phyloP scores from a whole-genome alignment of 2,888 invertebrate species.

The Stenurella melanura region DNA sequence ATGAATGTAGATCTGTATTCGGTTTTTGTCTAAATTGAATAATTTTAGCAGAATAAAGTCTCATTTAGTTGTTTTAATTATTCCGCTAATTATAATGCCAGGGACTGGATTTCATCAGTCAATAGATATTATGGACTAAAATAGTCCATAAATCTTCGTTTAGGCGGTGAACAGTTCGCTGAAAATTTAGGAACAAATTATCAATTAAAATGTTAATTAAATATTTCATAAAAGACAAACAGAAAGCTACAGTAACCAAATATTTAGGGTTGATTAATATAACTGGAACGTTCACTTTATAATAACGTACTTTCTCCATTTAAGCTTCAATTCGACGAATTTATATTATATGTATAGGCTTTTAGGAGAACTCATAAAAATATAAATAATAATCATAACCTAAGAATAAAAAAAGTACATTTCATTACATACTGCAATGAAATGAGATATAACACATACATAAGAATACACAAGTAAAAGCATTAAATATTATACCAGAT shows the following conservation, averaged over 20 bases:
- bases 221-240: constrained; percentile 28
- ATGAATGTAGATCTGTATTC: constrained; percentile 56
- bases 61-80: constrained; percentile 43
- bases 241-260: constrained; percentile 17
- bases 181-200: constrained; percentile 28
- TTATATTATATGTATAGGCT: too few species aligned
- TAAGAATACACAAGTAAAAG: too few species aligned
- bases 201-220: constrained; percentile 33
- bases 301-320: constrained; percentile 2
- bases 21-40: constrained; percentile 42
- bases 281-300: constrained; percentile 13
- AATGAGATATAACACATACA: too few species aligned
- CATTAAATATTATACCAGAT: too few species aligned
- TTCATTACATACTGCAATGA: too few species aligned
- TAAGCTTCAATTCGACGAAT: not conserved
- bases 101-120: constrained; percentile 38
- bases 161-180: constrained; percentile 17
- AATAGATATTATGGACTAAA: constrained; percentile 38
- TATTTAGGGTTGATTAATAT: constrained; percentile 21
- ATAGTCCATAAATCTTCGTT: constrained; percentile 37
- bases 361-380: too few species aligned
- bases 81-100: constrained; percentile 43
- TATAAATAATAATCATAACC: too few species aligned
- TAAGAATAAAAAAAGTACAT: too few species aligned
- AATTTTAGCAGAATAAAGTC: constrained; percentile 28